Percentiles rank a stretch among this genome's conserved stretches.
These are phyloP conservation scores for Venturia canescens DNA, from an alignment of 1,140 invertebrate species.

Conservation along the genomic window DNA sequence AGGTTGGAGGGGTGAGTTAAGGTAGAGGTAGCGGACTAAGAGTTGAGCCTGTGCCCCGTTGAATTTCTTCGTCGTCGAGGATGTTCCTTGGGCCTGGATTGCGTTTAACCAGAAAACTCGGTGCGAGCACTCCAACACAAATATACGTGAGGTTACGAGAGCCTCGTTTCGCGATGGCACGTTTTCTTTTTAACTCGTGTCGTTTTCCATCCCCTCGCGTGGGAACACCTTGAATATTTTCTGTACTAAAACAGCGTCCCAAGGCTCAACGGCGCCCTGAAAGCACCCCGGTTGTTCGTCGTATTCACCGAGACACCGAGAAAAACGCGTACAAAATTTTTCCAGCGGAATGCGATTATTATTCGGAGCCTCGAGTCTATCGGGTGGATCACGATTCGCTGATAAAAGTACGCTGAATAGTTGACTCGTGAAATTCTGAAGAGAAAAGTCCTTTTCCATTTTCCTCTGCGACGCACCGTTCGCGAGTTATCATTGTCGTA, in stretches of 20 bases:
- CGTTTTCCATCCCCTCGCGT: neutral
- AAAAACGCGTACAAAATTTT: neutral
- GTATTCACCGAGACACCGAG: neutral
- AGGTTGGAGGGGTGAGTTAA: too few relatives aligned
- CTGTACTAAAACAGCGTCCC: neutral
- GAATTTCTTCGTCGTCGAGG: neutral
- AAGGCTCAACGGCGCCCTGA: neutral
- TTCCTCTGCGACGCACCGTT: too few relatives aligned
- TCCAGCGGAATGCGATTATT: neutral
- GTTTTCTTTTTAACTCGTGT: slow-evolving; percentile 27
- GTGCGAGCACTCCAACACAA: slow-evolving; percentile 13
- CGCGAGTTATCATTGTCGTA: too few relatives aligned
- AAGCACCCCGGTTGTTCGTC: neutral
- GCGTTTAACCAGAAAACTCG: slow-evolving; percentile 16
- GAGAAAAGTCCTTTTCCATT: too few relatives aligned
- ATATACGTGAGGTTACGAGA: neutral
- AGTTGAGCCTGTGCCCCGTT: neutral
- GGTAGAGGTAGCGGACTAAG: too few relatives aligned
- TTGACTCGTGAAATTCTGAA: too few relatives aligned
- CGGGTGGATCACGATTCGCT: too few relatives aligned
- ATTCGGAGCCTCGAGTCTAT: neutral
- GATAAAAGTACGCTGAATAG: too few relatives aligned
- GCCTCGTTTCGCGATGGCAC: slow-evolving; percentile 35
- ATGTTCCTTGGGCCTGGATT: slow-evolving; percentile 9
- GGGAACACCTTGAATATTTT: slow-evolving; percentile 27